A percentile compares a stretch with the other conserved stretches of the same genome.
Evolutionary conservation across 2,797 vertebrate genomes (phyloP).

Genomic region (Clarias platycephalus): DNA sequence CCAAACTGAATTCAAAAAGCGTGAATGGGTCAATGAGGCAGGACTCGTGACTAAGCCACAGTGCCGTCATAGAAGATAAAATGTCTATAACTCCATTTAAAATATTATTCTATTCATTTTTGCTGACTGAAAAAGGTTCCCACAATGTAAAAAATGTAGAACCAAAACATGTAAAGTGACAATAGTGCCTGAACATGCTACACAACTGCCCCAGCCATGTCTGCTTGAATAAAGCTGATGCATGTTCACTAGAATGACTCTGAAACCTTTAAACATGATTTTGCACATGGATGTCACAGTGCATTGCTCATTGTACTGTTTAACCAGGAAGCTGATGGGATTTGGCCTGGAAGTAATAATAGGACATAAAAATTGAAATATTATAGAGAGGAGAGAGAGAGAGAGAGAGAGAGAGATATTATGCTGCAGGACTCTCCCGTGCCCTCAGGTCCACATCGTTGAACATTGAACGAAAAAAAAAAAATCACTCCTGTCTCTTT

Average conservation of each 20-base stretch:
- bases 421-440: background rate
- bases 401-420: background rate
- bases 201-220: background rate
- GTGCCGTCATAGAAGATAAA: background rate
- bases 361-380: slow-evolving; percentile 5
- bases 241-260: background rate
- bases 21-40: no score
- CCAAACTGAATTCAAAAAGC: background rate
- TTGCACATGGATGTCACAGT: slow-evolving; percentile 18
- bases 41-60: no score
- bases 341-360: slow-evolving; percentile 3
- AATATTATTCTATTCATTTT: background rate
- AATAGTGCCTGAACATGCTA: background rate
- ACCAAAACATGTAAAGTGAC: background rate
- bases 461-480: background rate
- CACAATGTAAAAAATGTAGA: background rate
- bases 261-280: slow-evolving; percentile 14
- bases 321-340: background rate
- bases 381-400: slow-evolving; percentile 15
- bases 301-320: background rate
- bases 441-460: background rate
- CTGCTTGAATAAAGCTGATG: background rate
- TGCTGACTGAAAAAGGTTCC: background rate
- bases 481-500: slow-evolving; percentile 19
- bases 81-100: no score